Percentiles rank a stretch among this genome's conserved stretches.
Evolutionary conservation across 2,888 invertebrate species (phyloP).

Genomic region (Athalia rosae): DNA sequence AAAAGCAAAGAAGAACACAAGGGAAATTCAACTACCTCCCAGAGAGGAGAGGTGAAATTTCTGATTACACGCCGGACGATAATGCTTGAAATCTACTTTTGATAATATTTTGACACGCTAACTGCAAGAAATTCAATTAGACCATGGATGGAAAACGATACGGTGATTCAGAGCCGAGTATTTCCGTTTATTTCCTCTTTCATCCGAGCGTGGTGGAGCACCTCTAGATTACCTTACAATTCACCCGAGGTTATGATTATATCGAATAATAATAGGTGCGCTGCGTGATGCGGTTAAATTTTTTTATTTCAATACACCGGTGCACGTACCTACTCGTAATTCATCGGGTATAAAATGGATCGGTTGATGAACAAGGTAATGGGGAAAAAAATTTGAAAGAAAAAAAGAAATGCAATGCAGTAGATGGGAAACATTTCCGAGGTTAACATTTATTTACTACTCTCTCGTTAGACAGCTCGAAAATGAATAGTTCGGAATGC

Average conservation of each 20-base stretch:
- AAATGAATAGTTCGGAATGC: conserved; percentile 15
- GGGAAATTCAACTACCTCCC: neutral
- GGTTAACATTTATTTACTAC: conserved; percentile 27
- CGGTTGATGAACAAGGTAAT: too few species aligned
- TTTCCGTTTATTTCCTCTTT: neutral
- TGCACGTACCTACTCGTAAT: too few species aligned
- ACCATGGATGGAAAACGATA: neutral
- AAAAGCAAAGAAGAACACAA: neutral
- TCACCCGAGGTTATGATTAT: too few species aligned
- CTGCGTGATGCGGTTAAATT: too few species aligned
- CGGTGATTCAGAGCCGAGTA: neutral
- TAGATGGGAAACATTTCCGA: conserved; percentile 11
- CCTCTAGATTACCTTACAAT: too few species aligned
- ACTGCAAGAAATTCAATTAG: neutral
- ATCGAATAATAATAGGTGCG: too few species aligned
- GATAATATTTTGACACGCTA: neutral
- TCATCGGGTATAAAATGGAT: too few species aligned
- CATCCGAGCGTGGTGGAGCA: too few species aligned
- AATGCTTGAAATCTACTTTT: neutral
- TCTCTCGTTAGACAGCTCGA: conserved; percentile 17
- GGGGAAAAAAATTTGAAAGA: too few species aligned
- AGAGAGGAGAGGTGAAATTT: neutral
- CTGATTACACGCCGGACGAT: neutral
- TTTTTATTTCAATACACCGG: too few species aligned
- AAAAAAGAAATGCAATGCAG: neutral